Conservation (phyloP, 2,113 vertebrate genomes). For the Clarias gariepinus region DNA sequence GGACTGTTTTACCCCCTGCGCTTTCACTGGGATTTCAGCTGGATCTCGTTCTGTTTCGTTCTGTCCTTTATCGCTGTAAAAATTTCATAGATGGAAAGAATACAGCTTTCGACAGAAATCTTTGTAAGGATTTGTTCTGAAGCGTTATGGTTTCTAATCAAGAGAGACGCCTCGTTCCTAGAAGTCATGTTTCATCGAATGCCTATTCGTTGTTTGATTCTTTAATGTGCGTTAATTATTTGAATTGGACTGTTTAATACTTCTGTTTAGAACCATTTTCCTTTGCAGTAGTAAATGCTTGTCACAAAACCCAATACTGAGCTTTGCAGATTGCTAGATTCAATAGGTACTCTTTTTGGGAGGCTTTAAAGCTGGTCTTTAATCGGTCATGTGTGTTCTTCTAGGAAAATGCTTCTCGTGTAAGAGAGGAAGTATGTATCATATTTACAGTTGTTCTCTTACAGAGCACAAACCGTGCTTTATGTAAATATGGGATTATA, state of each 20-base stretch:
- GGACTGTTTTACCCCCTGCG: slow-evolving; percentile 23
- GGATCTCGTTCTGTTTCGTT: neutral
- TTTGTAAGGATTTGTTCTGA: neutral
- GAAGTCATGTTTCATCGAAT: neutral
- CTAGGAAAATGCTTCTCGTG: neutral
- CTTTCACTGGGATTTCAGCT: slow-evolving; percentile 19
- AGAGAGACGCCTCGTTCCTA: neutral
- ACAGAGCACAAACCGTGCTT: slow-evolving; percentile 15
- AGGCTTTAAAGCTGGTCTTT: slow-evolving; percentile 23
- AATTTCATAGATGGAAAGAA: neutral
- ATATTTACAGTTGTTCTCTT: slow-evolving; percentile 4
- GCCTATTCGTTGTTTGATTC: neutral
- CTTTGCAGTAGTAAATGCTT: neutral
- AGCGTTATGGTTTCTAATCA: neutral
- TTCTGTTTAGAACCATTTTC: neutral
- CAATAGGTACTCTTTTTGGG: slow-evolving; percentile 2
- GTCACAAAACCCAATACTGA: neutral
- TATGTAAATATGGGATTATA: neutral
- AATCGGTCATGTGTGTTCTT: neutral
- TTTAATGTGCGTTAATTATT: neutral
- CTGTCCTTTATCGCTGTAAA: neutral
- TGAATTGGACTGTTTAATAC: neutral
- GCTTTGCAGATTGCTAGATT: neutral
- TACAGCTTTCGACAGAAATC: neutral
- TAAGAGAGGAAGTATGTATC: neutral